Conservation (phyloP, 2,888 invertebrate genomes). For the Aricia artaxerxes region DNA sequence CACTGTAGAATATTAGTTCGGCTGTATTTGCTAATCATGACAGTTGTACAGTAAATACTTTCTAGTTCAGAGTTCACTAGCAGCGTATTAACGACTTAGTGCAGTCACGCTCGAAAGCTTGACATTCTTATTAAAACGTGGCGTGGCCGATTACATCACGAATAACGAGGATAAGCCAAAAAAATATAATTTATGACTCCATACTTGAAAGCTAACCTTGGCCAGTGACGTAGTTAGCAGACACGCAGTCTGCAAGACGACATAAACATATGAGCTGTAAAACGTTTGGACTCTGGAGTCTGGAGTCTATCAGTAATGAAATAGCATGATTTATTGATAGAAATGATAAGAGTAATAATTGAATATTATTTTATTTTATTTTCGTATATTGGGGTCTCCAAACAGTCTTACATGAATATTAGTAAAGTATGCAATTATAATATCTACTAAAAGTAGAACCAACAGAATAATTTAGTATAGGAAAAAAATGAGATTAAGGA, state of each 20-base stretch:
- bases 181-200: conserved; percentile 1
- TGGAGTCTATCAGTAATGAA: neutral
- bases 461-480: too few species aligned
- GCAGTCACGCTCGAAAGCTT: neutral
- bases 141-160: neutral
- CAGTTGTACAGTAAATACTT: neutral
- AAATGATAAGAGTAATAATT: too few species aligned
- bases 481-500: too few species aligned
- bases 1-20: too few species aligned
- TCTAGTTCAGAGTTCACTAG: neutral
- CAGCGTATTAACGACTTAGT: neutral
- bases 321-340: neutral
- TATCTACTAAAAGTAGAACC: too few species aligned
- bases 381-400: too few species aligned
- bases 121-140: neutral
- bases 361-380: too few species aligned
- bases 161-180: neutral
- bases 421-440: too few species aligned
- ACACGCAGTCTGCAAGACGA: neutral
- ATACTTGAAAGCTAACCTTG: conserved; percentile 4
- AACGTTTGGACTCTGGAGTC: neutral
- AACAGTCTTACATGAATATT: too few species aligned
- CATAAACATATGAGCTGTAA: neutral
- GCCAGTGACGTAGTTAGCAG: neutral
- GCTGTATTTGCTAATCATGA: neutral